Conservation (phyloP, 2,888 invertebrate genomes). For the Anodontia alba region DNA sequence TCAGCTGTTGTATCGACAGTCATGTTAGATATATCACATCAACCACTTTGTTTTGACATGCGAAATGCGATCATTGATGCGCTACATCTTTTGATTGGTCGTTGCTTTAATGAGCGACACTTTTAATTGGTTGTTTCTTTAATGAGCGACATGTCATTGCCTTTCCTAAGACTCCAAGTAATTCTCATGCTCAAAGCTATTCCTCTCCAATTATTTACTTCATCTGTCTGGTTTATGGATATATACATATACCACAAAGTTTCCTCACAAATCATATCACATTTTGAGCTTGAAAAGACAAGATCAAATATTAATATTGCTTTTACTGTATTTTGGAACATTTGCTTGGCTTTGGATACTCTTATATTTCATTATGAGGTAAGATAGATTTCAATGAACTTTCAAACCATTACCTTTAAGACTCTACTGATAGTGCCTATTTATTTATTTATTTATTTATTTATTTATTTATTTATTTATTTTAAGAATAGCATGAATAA, state of each 20-base stretch:
- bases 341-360: too few relatives aligned
- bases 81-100: not conserved
- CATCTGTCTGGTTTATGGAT: not conserved
- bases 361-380: too few relatives aligned
- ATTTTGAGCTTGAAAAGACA: not conserved
- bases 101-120: not conserved
- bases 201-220: not conserved
- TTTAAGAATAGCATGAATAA: too few relatives aligned
- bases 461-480: too few relatives aligned
- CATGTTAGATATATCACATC: constrained; percentile 7
- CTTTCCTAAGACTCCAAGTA: not conserved
- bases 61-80: not conserved
- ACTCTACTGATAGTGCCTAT: too few relatives aligned
- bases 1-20: constrained; percentile 8
- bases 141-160: constrained; percentile 6
- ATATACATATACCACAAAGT: not conserved
- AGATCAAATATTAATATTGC: not conserved
- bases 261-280: not conserved
- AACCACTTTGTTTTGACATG: constrained; percentile 6
- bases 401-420: too few relatives aligned
- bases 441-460: too few relatives aligned
- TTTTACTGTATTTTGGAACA: too few relatives aligned
- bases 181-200: not conserved
- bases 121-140: too few relatives aligned
- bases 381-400: too few relatives aligned